A percentile compares a stretch with the other conserved stretches of the same genome.
These are phyloP conservation scores for Rotaria socialis DNA, from an alignment of 2,888 invertebrate genomes.

Conservation along the genomic window DNA sequence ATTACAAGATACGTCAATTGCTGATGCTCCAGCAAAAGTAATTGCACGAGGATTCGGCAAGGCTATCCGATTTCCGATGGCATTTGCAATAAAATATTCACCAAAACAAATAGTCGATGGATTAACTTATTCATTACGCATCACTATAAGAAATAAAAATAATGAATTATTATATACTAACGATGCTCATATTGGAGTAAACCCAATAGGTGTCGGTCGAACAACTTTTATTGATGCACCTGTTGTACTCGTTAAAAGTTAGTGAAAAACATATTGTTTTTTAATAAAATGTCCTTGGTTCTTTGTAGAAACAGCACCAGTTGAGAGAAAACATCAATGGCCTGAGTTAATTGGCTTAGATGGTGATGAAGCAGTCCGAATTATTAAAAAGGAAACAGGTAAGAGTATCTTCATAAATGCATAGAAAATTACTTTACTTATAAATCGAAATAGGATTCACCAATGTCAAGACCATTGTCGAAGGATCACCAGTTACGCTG, in stretches of 20 bases:
- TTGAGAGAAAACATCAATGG: background rate
- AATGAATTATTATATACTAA: background rate
- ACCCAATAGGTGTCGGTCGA: background rate
- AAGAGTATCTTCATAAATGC: too few species aligned
- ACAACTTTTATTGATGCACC: slow-evolving; percentile 20
- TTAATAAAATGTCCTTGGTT: background rate
- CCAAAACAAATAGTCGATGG: background rate
- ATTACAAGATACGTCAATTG: background rate
- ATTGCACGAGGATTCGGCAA: background rate
- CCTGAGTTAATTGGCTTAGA: background rate
- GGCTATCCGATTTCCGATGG: background rate
- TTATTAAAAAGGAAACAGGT: slow-evolving; percentile 1
- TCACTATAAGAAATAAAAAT: background rate
- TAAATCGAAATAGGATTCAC: background rate
- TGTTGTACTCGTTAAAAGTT: background rate
- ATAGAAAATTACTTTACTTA: background rate
- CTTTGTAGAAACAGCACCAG: background rate
- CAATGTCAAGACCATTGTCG: background rate
- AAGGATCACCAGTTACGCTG: background rate
- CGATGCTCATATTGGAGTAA: background rate
- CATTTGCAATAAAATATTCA: background rate
- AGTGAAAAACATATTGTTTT: background rate
- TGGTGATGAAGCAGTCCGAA: background rate
- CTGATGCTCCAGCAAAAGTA: background rate
- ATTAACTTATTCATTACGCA: background rate